Base-by-base conservation (phyloP, 2,888 invertebrate genomes). In the Agrotis segetum region DNA sequence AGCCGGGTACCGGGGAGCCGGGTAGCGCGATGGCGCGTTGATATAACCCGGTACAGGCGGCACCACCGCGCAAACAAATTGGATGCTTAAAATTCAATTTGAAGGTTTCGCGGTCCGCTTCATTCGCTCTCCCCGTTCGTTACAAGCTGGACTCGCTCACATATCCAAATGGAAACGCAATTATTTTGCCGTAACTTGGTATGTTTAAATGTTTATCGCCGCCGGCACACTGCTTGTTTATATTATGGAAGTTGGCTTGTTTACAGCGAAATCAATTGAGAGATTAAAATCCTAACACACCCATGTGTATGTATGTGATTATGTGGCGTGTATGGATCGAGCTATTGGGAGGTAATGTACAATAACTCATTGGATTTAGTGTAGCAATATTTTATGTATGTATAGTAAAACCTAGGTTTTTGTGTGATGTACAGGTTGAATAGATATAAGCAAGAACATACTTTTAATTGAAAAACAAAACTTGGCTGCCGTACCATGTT, bases 41-140 rank as follows among this genome's bases (percentile, higher is more conserved):
- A 90, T 91, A 91, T 89, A 89, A 89, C 88, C 88, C 83, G 76
- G 76, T 80, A 82, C 85, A 82, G 88, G 86, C 92, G 89, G 92
- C 89, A 89, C 91, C 89, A 90, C 91, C 88, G 92, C 89, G 91
- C 93, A 94, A 96, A 95, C 96, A 95, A 95, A 96, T 96, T 96
- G 96, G 94, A 96, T 94, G 95, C 96, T 95, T 96, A 95, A 96
- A 96, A 96, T 96, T 96, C 96, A 96, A 96, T 96, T 95, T 95
- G 92, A 95, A 95, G 95, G 96, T 95, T 96, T 95, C 94, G 95
- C 94, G 96, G 96, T 94, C 92, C 93, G 92, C 92, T 95, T 94
- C 93, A 94, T 95, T 94, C 93, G 92, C 90, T 92, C 92, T 91
- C 88, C 91, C 91, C 93, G 93, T 91, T 91, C 93, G 94, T 93